Base-by-base conservation (phyloP, 2,113 vertebrate genomes). In the Paramormyrops kingsleyae region DNA sequence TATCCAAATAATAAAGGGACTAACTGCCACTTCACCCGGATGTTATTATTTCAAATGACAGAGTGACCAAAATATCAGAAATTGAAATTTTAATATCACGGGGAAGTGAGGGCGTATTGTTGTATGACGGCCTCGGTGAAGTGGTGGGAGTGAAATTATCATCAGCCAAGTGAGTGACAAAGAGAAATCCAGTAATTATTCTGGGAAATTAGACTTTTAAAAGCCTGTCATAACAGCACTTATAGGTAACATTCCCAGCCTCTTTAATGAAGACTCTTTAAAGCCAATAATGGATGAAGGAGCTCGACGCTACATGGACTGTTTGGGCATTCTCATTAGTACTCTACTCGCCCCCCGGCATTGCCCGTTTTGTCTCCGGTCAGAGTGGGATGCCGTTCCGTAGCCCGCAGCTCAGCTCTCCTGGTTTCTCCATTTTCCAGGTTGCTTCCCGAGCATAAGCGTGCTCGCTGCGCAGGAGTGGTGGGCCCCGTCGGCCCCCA, bases 381-480 rank as follows among this genome's bases (percentile, higher is more conserved):
- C 70, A 46, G 89, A 77, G 6, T 17, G 35, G 39, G 31, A 24
- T 52, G 8, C 49, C 21, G 42, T 52, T 84, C 47, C 17, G 2
- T 21, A 31, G 10, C 88, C 35, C 17, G 35, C 17, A 17, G 74
- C 74, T 80, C 35, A 42, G 74, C 4, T 80, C 15, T 21, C 50
- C 83, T 77, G 4, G 53, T 84, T 89, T 90, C 19, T 59, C 91
- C 47, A 3, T 87, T 86, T 92, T 27, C 91, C 93, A 98, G 98
- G 90, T 95, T 97, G 91, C 94, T 98, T 92, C 97, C 97, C 62
- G 90, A 95, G 91, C 95, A 97, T 93, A 98, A 98, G 92, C 92
- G 92, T 21, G n/a, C 90, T 66, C 93, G 5, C 89, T 92, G 92
- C 89, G 90, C 92, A 85, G 93, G 91, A 92, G 91, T 91, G 91